Evolutionary conservation across 2,113 vertebrate species (phyloP), one percentile per base, ranked within the genome.

Genomic region (Pomatostomus ruficeps): DNA sequence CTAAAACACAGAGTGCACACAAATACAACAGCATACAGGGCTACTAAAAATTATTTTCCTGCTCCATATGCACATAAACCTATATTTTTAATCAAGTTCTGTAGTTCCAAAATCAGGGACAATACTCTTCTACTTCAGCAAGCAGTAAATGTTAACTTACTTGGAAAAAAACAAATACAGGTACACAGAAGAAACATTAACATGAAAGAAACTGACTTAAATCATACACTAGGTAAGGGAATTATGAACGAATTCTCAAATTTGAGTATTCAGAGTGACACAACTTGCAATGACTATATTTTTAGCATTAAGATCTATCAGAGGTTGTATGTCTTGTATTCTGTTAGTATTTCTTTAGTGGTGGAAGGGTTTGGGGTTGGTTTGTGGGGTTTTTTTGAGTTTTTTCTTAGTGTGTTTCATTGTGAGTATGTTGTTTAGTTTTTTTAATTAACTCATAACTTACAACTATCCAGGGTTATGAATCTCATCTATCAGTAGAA

Each of bases 341-440:
- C 52, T 35, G 23, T 65, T 73, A 86, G 58, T 33, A 80, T 68
- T 88, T 78, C n/a, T 71, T 72, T 51, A 35, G 29, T 31, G 31
- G 17, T 46, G 3, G n/a, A 10, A 5, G 28, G 2, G 23, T 9
- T 63, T 55, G 1, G 17, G 29, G 10, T 25, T 28, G 5, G 25
- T 35, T 14, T 45, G 43, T 54, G 18, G 57, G 10, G 1, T 0
- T 10, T 68, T 55, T 55, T n/a, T 28, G 2, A 24, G 9, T 13
- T 79, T 73, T 70, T 61, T 48, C 28, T 93, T 45, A 8, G 12
- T 62, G 36, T 31, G 11, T 48, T 77, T 77, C 43, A 8, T 14
- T 68, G 42, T 46, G 38, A 9, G 6, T 25, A 54, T 61, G 20
- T 72, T 57, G 22, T 52, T 68, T 11, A 33, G 3, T 12, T 70